Percentiles rank a stretch among this genome's conserved stretches.
These are phyloP conservation scores for Suillia variegata DNA, from an alignment of 2,888 invertebrate genomes.

Conservation along the genomic window DNA sequence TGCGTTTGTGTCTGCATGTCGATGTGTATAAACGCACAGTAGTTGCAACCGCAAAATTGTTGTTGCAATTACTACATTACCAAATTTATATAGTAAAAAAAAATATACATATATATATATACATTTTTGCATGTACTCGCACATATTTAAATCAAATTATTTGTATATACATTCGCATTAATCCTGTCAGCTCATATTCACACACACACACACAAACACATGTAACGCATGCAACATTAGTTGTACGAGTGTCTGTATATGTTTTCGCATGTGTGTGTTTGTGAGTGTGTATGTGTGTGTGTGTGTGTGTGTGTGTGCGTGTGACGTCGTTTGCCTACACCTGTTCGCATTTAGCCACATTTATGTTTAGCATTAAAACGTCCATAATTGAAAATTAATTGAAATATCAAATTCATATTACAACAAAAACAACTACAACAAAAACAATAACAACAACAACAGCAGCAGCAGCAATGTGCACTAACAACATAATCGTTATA, in stretches of 20 bases:
- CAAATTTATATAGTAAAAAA: neutral
- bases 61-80: neutral
- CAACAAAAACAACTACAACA: constrained; percentile 12
- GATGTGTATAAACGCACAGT: neutral
- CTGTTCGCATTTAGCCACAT: neutral
- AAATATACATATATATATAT: neutral
- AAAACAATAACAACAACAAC: neutral
- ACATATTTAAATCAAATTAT: neutral
- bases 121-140: neutral
- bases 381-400: constrained; percentile 47
- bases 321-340: constrained; percentile 18
- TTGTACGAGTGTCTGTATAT: too few relatives aligned
- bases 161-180: neutral
- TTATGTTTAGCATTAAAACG: constrained; percentile 36
- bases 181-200: neutral
- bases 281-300: constrained; percentile 25
- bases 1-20: too few relatives aligned
- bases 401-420: constrained; percentile 45
- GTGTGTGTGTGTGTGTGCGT: too few relatives aligned
- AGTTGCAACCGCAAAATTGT: neutral
- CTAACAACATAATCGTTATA: constrained; percentile 23
- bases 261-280: too few relatives aligned
- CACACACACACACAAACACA: neutral
- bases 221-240: neutral
- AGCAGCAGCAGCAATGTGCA: neutral